These are phyloP conservation scores for Labeo catla DNA, from an alignment of 2,113 vertebrate genomes.

Conservation along the genomic window DNA sequence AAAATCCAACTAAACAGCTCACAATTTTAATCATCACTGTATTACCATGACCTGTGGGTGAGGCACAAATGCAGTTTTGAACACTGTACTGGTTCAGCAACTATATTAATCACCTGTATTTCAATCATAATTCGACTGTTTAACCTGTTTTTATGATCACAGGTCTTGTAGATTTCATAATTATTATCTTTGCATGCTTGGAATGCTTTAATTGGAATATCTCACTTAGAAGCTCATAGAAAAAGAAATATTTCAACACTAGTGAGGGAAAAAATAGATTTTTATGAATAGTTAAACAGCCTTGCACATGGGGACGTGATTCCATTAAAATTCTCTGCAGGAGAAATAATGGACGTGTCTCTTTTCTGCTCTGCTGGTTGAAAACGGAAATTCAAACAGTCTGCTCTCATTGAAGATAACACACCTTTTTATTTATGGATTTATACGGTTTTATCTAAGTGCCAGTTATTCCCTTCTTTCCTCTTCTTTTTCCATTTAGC, in stretches of 20 bases:
- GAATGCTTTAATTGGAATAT: constrained; percentile 29
- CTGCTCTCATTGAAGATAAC: constrained; percentile 37
- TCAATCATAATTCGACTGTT: background rate
- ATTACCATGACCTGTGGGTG: background rate
- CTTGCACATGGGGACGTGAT: constrained; percentile 26
- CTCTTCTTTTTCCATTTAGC: background rate
- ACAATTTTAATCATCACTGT: background rate
- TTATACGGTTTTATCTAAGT: constrained; percentile 32
- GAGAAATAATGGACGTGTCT: constrained; percentile 27
- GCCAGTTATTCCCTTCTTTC: constrained; percentile 21
- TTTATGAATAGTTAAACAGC: constrained; percentile 28
- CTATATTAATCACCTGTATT: background rate
- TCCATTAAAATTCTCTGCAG: constrained; percentile 34
- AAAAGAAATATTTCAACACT: constrained; percentile 5
- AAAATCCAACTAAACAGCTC: background rate
- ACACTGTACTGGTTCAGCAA: background rate
- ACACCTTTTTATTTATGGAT: constrained; percentile 33
- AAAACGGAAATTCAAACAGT: constrained; percentile 30
- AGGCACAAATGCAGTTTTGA: background rate
- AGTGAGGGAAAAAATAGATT: background rate
- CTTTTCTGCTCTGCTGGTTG: constrained; percentile 25
- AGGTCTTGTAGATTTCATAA: background rate
- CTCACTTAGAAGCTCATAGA: background rate
- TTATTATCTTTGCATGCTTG: constrained; percentile 1
- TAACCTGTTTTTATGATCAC: background rate